Evolutionary conservation across 2,797 vertebrate species (phyloP).

Genomic region (Sebastes taczanowskii): DNA sequence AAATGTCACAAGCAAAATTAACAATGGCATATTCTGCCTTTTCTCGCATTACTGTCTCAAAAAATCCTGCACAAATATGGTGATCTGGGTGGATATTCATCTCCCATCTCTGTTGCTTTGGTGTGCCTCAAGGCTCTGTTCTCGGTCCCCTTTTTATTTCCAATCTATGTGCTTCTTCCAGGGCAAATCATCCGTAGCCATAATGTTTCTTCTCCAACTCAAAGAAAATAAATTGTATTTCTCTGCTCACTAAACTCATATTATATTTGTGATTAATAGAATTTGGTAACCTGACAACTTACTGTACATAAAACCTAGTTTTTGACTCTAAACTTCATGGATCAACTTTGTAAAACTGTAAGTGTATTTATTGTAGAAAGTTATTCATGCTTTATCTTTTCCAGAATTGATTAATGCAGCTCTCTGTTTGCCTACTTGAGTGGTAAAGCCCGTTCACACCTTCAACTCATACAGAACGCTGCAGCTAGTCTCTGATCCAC

Average conservation of each 20-base stretch:
- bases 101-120: background rate
- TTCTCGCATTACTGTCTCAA: background rate
- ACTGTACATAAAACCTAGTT: background rate
- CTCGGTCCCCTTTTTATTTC: background rate
- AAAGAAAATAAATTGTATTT: background rate
- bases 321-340: background rate
- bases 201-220: background rate
- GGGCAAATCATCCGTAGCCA: background rate
- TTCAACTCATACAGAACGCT: conserved; percentile 10
- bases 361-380: background rate
- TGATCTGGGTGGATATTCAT: background rate
- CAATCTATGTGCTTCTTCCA: background rate
- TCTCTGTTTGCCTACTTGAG: conserved; percentile 25
- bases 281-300: background rate
- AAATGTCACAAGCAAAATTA: background rate
- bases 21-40: background rate
- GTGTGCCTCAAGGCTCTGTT: background rate
- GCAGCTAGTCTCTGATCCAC: background rate
- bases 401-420: conserved; percentile 3
- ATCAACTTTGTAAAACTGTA: background rate
- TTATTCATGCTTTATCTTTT: conserved; percentile 5
- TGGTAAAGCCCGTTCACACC: conserved; percentile 10
- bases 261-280: background rate
- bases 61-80: background rate
- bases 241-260: background rate